Base-by-base conservation (phyloP, 2,113 vertebrate genomes). In the Gasterosteus aculeatus region DNA sequence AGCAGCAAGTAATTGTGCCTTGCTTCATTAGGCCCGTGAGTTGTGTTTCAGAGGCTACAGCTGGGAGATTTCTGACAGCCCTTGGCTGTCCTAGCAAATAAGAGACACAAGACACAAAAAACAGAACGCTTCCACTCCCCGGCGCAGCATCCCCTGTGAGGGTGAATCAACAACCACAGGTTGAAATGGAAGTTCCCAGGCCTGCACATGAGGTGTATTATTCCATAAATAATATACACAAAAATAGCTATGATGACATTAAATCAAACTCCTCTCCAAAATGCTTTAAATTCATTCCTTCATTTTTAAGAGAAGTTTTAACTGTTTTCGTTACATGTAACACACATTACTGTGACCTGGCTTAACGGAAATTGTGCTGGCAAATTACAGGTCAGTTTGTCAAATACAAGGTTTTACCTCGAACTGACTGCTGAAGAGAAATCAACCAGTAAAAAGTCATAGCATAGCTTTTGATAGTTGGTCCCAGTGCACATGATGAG, bases 1-100 rank as follows among this genome's bases (percentile, higher is more conserved):
- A 47, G 61, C 78, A 82, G 83, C 82, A 88, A 90, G 88, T 89
- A 86, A 91, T 87, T 91, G 89, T 85, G 81, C 71, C 47, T 80
- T 78, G 91, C 80, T 93, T 94, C 89, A 93, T 93, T 93, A 90
- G 84, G 69, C 80, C 82, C 77, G 80, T 90, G 91, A 93, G 89
- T 84, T 87, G 86, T 85, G 82, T 84, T 91, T 87, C 76, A 87
- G 87, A 79, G 86, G 86, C 87, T 88, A 85, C 87, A 89, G 88
- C 90, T 91, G 88, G 70, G 80, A 85, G 85, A 84, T 69, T 81
- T 78, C 84, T 85, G 85, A 86, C 75, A 74, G 91, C 88, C 92
- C 59, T 84, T 80, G 87, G 92, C 85, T 81, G 83, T 89, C 75
- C 72, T 49, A 72, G 77, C 78, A 75, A 53, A 73, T 70, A 87